Conservation (phyloP, 2,888 invertebrate species). For the Scaptodrosophila latifasciaeformis region DNA sequence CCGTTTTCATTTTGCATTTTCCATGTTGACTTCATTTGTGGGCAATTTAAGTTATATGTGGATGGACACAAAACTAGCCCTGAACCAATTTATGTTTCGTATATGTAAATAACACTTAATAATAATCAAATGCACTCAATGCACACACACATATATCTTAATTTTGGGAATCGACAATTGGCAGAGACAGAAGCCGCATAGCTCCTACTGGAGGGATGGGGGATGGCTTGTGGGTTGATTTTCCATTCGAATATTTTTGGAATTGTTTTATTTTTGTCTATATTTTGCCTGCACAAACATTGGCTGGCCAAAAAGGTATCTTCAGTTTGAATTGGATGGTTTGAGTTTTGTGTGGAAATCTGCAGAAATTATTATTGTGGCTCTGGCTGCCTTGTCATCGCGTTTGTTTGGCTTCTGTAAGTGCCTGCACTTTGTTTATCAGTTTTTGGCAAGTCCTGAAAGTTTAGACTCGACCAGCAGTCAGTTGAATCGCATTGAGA, state of each 20-base stretch:
- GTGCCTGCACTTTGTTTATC: slow-evolving; percentile 47
- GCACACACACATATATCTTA: slow-evolving; percentile 46
- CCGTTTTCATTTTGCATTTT: slow-evolving; percentile 3
- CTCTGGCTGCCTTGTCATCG: slow-evolving; percentile 23
- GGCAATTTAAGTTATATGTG: no score
- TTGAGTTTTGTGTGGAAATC: neutral
- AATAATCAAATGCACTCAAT: slow-evolving; percentile 53
- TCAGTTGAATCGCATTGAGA: neutral
- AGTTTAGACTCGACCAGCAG: neutral
- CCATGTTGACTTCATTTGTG: slow-evolving; percentile 17
- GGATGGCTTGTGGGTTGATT: no score
- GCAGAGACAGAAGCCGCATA: no score
- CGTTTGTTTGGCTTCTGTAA: slow-evolving; percentile 39
- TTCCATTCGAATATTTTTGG: neutral
- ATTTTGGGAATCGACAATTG: slow-evolving; percentile 36
- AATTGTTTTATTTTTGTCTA: neutral
- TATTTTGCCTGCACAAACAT: neutral
- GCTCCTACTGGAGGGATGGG: no score
- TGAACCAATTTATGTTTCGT: no score
- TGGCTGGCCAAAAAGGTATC: neutral
- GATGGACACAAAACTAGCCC: no score
- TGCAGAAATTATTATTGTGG: slow-evolving; percentile 2
- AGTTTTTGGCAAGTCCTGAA: slow-evolving; percentile 15
- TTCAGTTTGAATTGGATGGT: neutral
- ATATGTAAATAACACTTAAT: slow-evolving; percentile 37